Evolutionary conservation across 2,113 vertebrate species (phyloP).

Genomic region (Odontesthes bonariensis): DNA sequence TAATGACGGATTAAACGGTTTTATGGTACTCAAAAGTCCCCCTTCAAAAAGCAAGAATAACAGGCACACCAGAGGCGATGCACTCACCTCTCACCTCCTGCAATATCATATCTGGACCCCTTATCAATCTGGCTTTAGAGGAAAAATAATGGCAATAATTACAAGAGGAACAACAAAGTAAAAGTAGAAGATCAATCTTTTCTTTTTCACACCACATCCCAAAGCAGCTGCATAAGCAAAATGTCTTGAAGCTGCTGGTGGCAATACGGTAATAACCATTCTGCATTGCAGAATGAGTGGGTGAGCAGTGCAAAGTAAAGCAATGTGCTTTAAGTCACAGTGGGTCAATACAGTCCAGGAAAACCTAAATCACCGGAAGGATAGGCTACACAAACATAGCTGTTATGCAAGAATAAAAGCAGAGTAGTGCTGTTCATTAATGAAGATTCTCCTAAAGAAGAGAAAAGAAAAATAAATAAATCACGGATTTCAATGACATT

Average conservation of each 20-base stretch:
- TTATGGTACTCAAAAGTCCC: conserved; percentile 44
- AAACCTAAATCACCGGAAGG: conserved; percentile 26
- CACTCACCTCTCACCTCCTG: conserved; percentile 82
- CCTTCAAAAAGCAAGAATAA: conserved; percentile 60
- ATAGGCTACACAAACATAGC: conserved; percentile 28
- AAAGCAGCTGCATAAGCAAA: conserved; percentile 57
- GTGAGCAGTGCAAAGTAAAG: conserved; percentile 49
- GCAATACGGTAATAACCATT: conserved; percentile 30
- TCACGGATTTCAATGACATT: too few species aligned
- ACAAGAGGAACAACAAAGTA: conserved; percentile 66
- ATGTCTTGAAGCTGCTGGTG: conserved; percentile 37
- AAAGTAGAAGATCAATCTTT: conserved; percentile 45
- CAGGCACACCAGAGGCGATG: conserved; percentile 67
- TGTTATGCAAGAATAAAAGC: conserved; percentile 17
- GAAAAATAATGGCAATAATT: conserved; percentile 82
- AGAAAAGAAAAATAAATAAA: not conserved
- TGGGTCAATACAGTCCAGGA: conserved; percentile 31
- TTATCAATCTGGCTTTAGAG: conserved; percentile 84
- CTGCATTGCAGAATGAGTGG: conserved; percentile 31
- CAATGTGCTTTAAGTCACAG: conserved; percentile 45
- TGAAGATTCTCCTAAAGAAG: not conserved
- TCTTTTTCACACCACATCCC: conserved; percentile 47
- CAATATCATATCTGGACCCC: conserved; percentile 81
- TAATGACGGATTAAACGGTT: conserved; percentile 21
- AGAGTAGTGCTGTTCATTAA: not conserved